A percentile compares a stretch with the other conserved stretches of the same genome.
Conservation (phyloP, 2,113 vertebrate genomes). For the Blennius ocellaris region DNA sequence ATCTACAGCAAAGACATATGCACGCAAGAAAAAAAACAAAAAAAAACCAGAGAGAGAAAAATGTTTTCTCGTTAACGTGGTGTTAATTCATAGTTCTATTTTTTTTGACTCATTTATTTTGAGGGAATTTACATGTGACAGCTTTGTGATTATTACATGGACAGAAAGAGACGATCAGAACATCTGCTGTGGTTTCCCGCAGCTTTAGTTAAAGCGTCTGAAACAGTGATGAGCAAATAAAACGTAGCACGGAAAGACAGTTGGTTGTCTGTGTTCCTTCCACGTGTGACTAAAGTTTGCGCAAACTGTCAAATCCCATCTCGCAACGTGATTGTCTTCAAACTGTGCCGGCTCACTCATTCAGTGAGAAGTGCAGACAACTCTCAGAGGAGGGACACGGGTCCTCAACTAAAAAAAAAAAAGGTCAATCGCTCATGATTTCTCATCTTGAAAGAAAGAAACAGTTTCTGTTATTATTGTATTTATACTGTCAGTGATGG, state of each 20-base stretch:
- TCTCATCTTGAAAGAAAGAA: slow-evolving; percentile 25
- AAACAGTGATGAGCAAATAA: slow-evolving; percentile 39
- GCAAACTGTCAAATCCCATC: slow-evolving; percentile 60
- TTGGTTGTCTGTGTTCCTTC: slow-evolving; percentile 34
- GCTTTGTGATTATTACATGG: slow-evolving; percentile 30
- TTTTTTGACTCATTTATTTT: slow-evolving; percentile 57
- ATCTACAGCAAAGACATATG: not conserved
- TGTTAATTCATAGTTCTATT: slow-evolving; percentile 41
- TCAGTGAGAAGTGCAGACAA: slow-evolving; percentile 28
- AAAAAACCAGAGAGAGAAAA: too few relatives aligned
- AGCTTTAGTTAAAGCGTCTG: slow-evolving; percentile 10
- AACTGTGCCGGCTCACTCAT: slow-evolving; percentile 47
- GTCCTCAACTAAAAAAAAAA: slow-evolving; percentile 37
- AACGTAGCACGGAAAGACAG: slow-evolving; percentile 35
- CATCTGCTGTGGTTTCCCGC: slow-evolving; percentile 55
- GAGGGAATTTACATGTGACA: slow-evolving; percentile 25
- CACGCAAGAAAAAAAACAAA: not conserved
- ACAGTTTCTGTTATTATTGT: slow-evolving; percentile 30
- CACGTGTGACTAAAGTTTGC: slow-evolving; percentile 49
- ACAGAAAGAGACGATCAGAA: slow-evolving; percentile 27
- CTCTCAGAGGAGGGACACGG: slow-evolving; percentile 14
- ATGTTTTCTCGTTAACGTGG: slow-evolving; percentile 1
- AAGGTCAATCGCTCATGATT: slow-evolving; percentile 56
- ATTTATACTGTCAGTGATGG: slow-evolving; percentile 28
- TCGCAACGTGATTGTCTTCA: slow-evolving; percentile 28